Evolutionary conservation across 2,797 vertebrate genomes (phyloP).

Genomic region (Poeciliopsis paucimaculata): DNA sequence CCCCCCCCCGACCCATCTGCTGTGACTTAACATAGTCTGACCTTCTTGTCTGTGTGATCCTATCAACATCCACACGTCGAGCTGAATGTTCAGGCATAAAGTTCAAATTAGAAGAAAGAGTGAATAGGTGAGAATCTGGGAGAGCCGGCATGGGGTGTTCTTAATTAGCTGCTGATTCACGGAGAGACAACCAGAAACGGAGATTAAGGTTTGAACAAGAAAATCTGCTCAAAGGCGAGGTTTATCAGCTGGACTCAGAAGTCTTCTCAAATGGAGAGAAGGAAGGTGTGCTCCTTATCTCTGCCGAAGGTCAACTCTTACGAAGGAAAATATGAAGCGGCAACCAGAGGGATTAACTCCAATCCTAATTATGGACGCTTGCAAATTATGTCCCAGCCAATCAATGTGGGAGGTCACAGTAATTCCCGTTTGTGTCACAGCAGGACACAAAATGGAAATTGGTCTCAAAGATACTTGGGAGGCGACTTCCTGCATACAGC

Average conservation of each 20-base stretch:
- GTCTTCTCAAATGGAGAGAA: conserved; percentile 39
- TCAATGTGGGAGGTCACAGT: conserved; percentile 74
- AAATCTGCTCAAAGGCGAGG: conserved; percentile 56
- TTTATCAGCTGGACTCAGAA: conserved; percentile 70
- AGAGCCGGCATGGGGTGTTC: conserved; percentile 27
- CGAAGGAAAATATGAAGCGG: conserved; percentile 63
- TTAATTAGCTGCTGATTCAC: conserved; percentile 61
- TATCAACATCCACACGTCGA: conserved; percentile 19
- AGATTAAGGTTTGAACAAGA: conserved; percentile 50
- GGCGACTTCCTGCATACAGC: conserved; percentile 37
- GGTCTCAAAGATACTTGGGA: conserved; percentile 41
- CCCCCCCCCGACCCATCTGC: not conserved
- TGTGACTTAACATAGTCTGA: not conserved
- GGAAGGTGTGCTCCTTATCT: conserved; percentile 77
- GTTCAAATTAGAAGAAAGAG: conserved; percentile 15
- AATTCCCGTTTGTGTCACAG: conserved; percentile 63
- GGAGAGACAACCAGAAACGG: conserved; percentile 45
- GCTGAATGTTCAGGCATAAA: conserved; percentile 29
- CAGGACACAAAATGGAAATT: conserved; percentile 66
- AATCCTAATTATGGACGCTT: conserved; percentile 74
- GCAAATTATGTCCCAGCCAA: conserved; percentile 74
- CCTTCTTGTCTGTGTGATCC: conserved; percentile 6
- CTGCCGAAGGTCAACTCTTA: conserved; percentile 73
- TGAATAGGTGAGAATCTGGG: conserved; percentile 19
- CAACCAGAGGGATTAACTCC: conserved; percentile 76